Conservation (phyloP, 35 echinoderm and acorn worm species). For the Heliocidaris tuberculata region DNA sequence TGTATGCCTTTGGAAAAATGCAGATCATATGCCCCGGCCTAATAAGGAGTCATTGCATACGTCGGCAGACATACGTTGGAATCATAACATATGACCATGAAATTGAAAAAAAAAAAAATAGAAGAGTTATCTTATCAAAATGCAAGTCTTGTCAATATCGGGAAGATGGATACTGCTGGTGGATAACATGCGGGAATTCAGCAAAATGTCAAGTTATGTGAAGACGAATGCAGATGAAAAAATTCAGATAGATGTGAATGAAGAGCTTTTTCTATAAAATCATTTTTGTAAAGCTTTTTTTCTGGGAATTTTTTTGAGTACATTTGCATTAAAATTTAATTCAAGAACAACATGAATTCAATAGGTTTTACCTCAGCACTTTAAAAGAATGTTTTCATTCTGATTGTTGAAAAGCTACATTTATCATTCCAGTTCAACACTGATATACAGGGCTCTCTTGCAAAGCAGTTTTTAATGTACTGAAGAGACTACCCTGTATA, state of each 20-base stretch:
- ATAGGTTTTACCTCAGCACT: too few relatives aligned
- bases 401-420: too few relatives aligned
- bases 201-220: neutral
- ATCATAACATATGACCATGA: slow-evolving; percentile 12
- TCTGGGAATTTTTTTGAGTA: neutral
- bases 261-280: neutral
- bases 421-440: too few relatives aligned
- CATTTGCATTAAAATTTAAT: neutral
- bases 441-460: too few relatives aligned
- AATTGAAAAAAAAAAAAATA: neutral
- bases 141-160: neutral
- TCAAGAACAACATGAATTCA: too few relatives aligned
- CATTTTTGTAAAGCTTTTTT: too few relatives aligned
- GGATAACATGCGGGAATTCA: neutral
- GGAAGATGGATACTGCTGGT: neutral
- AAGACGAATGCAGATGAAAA: neutral
- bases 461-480: too few relatives aligned
- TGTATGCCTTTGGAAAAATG: neutral
- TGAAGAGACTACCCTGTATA: too few relatives aligned
- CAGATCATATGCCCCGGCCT: neutral
- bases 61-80: neutral
- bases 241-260: neutral
- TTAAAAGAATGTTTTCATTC: too few relatives aligned
- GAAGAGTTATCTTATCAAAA: neutral
- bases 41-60: neutral